These are phyloP conservation scores for Mus caroli DNA, from an alignment of 2,797 vertebrate genomes.

Conservation along the genomic window DNA sequence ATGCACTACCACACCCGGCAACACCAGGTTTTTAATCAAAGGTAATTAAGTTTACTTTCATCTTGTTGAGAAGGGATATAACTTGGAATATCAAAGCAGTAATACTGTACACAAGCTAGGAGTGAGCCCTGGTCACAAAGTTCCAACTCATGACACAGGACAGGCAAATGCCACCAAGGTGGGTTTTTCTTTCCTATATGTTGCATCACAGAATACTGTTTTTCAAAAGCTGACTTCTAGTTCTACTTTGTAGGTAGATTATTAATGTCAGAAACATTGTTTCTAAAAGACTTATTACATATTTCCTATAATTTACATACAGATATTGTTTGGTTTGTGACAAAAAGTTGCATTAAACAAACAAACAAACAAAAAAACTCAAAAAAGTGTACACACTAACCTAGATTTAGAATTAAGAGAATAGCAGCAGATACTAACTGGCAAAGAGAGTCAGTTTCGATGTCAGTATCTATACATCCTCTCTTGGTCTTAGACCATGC, in stretches of 20 bases:
- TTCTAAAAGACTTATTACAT: constrained; percentile 31
- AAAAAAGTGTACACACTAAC: neutral
- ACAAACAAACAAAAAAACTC: neutral
- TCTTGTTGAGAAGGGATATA: constrained; percentile 17
- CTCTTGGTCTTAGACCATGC: constrained; percentile 39
- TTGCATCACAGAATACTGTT: neutral
- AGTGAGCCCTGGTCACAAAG: neutral
- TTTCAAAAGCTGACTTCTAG: constrained; percentile 3
- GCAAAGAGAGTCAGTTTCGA: neutral
- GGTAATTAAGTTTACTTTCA: constrained; percentile 52
- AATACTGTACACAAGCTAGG: neutral
- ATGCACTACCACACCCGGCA: neutral
- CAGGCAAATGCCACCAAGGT: neutral
- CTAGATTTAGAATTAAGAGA: constrained; percentile 47
- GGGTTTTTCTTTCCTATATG: constrained; percentile 3
- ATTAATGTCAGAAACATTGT: constrained; percentile 28
- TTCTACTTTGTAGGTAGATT: constrained; percentile 8
- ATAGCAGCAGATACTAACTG: neutral
- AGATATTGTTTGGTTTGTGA: constrained; percentile 42
- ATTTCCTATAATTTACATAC: constrained; percentile 22
- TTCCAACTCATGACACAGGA: neutral
- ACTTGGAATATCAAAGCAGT: constrained; percentile 1
- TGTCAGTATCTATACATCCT: neutral
- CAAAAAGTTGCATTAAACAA: neutral
- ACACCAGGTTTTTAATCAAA: constrained; percentile 42